phyloP scores from a whole-genome alignment of 2,797 vertebrate species.

The Anguilla anguilla region DNA sequence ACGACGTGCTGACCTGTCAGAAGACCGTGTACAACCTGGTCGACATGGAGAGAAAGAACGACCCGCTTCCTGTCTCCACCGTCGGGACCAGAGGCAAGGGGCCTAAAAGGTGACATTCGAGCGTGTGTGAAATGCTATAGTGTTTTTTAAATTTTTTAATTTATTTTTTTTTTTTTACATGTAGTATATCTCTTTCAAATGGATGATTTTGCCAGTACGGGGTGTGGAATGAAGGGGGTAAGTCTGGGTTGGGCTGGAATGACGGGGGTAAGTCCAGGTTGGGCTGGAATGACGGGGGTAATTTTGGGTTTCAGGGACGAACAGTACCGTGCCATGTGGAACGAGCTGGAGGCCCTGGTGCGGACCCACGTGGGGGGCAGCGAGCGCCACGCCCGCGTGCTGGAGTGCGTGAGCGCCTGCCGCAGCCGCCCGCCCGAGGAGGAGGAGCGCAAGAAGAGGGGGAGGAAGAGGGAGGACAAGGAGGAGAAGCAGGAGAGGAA shows the following conservation, averaged over 20 bases:
- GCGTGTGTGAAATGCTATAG: neutral
- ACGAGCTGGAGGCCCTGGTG: conserved; percentile 96
- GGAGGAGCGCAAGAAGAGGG: conserved; percentile 94
- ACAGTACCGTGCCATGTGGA: conserved; percentile 99
- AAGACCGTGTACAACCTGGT: conserved; percentile 97
- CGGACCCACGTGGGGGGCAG: conserved; percentile 88
- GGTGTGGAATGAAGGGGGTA: too few relatives aligned
- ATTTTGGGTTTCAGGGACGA: conserved; percentile 78
- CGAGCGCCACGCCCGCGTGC: conserved; percentile 88
- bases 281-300: neutral
- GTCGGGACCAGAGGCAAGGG: conserved; percentile 98
- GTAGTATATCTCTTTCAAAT: neutral
- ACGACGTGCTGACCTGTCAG: conserved; percentile 96
- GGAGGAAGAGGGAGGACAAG: conserved; percentile 95
- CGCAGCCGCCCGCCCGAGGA: conserved; percentile 96
- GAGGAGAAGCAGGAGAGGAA: conserved; percentile 90
- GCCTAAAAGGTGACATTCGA: conserved; percentile 84
- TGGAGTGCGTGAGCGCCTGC: conserved; percentile 93
- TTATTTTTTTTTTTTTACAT: neutral
- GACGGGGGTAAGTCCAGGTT: neutral
- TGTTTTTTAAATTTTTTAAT: too few relatives aligned
- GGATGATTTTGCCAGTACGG: neutral
- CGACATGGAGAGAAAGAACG: conserved; percentile 98
- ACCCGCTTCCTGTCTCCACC: conserved; percentile 95
- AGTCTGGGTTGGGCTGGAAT: too few relatives aligned